Conservation (phyloP, 2,113 vertebrate species). For the Vanacampus margaritifer region DNA sequence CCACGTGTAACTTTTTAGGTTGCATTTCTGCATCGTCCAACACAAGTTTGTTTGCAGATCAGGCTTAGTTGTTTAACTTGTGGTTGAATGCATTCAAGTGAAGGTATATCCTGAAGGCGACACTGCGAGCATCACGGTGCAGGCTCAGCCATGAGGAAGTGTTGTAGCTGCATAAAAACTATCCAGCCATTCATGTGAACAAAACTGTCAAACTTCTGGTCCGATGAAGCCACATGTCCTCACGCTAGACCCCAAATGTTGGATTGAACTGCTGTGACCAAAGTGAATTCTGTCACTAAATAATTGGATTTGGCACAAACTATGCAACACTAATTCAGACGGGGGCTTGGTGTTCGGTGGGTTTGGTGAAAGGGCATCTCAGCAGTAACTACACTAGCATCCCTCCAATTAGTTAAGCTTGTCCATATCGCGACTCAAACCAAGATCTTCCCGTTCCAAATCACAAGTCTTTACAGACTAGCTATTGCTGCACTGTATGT, state of each 20-base stretch:
- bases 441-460: background rate
- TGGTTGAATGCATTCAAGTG: background rate
- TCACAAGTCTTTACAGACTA: background rate
- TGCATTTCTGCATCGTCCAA: background rate
- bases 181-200: conserved; percentile 5
- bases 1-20: background rate
- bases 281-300: background rate
- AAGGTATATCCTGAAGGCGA: background rate
- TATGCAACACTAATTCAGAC: background rate
- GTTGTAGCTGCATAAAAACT: background rate
- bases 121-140: background rate
- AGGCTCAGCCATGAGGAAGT: conserved; percentile 7
- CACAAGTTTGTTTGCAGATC: background rate
- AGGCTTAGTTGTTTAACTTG: background rate
- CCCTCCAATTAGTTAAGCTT: background rate
- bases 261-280: background rate
- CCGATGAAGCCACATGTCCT: background rate
- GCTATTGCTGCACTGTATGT: background rate
- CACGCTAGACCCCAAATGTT: background rate
- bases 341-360: background rate
- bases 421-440: background rate
- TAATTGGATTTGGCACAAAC: background rate
- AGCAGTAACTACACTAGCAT: background rate
- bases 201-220: conserved; percentile 11
- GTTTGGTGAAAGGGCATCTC: no score